A percentile compares a stretch with the other conserved stretches of the same genome.
phyloP scores from a whole-genome alignment of 2,113 vertebrate genomes.

The Trochalopteron elliotii region DNA sequence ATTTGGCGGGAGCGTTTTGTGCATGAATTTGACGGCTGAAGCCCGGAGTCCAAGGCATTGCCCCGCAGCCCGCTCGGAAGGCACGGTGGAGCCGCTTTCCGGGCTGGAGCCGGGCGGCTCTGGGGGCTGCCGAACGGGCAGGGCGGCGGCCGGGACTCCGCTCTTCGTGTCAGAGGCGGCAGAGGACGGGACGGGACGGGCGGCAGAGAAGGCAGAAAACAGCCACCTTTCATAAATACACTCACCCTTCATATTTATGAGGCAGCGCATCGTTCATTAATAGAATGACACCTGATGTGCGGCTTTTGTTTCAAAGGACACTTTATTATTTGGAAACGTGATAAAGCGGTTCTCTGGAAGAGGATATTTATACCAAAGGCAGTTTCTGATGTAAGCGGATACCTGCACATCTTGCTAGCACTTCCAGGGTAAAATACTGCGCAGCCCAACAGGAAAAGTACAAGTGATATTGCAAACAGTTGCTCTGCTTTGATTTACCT shows the following conservation, averaged over 20 bases:
- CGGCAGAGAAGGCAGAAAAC: not conserved
- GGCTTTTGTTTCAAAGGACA: slow-evolving; percentile 33
- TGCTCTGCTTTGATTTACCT: slow-evolving; percentile 56
- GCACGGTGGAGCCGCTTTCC: not conserved
- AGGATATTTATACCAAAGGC: not conserved
- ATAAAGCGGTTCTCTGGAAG: not conserved
- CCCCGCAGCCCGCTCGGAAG: not conserved
- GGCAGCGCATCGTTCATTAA: not conserved
- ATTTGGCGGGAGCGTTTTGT: not conserved
- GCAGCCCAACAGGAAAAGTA: slow-evolving; percentile 20
- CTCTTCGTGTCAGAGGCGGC: not conserved
- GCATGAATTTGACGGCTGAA: not conserved
- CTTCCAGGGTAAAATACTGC: not conserved
- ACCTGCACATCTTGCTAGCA: slow-evolving; percentile 40
- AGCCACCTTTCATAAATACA: not conserved
- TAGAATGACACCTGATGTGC: slow-evolving; percentile 2
- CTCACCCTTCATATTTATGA: not conserved
- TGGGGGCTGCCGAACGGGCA: not conserved
- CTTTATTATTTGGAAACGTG: not conserved
- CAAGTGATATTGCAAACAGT: slow-evolving; percentile 39
- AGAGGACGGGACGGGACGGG: not conserved
- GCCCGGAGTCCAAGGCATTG: not conserved
- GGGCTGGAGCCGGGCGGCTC: not conserved
- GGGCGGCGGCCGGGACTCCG: not conserved
- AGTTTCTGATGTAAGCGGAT: slow-evolving; percentile 15